Evolutionary conservation across 2,888 invertebrate species (phyloP).

Genomic region (Chymomyza procnemis): DNA sequence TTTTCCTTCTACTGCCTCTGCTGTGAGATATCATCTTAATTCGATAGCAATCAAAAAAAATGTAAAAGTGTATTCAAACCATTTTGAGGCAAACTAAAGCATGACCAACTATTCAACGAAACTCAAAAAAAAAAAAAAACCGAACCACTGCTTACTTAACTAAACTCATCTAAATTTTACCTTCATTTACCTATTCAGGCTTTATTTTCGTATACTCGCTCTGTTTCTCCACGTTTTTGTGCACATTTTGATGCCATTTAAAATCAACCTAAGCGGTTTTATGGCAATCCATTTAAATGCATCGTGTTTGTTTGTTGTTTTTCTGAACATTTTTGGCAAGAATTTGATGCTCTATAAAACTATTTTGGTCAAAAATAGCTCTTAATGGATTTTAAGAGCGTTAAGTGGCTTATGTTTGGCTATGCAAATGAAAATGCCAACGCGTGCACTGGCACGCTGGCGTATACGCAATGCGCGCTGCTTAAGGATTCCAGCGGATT

Average conservation of each 20-base stretch:
- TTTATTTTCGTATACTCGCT: neutral
- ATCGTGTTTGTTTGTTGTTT: constrained; percentile 15
- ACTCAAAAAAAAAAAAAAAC: too few relatives aligned
- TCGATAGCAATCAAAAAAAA: too few relatives aligned
- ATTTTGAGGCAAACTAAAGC: too few relatives aligned
- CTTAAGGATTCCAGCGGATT: constrained; percentile 50
- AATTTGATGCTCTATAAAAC: neutral
- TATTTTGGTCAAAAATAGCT: neutral
- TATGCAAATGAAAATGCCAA: constrained; percentile 20
- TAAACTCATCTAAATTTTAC: neutral
- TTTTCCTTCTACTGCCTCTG: too few relatives aligned
- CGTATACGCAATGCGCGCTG: neutral
- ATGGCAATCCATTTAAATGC: neutral
- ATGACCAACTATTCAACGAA: too few relatives aligned
- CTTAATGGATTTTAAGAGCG: constrained; percentile 50
- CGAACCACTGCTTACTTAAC: too few relatives aligned
- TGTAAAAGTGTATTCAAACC: too few relatives aligned
- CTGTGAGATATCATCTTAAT: too few relatives aligned
- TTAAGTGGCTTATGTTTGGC: constrained; percentile 57
- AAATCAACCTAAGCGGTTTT: constrained; percentile 23
- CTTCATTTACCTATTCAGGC: neutral
- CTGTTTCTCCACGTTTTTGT: neutral
- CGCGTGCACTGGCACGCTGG: neutral
- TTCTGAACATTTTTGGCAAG: neutral
- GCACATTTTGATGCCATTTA: neutral